Percentiles rank a stretch among this genome's conserved stretches.
Conservation (phyloP, 2,888 invertebrate species). For the Electrophaes corylata region DNA sequence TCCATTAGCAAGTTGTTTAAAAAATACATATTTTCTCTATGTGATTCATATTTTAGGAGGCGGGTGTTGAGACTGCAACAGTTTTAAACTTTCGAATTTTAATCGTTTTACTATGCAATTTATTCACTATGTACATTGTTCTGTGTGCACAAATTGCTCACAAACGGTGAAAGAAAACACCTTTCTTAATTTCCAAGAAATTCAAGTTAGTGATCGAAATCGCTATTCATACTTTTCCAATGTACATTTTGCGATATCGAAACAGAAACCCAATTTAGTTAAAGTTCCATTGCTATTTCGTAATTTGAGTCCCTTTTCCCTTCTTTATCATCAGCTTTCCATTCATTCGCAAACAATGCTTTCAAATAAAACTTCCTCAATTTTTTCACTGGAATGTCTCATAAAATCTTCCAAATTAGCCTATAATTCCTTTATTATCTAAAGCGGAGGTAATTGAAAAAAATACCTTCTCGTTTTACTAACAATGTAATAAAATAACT, state of each 20-base stretch:
- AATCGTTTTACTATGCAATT: too few species aligned
- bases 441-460: constrained; percentile 67
- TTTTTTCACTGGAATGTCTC: constrained; percentile 47
- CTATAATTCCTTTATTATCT: constrained; percentile 70
- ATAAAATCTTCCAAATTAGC: constrained; percentile 65
- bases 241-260: neutral
- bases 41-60: too few species aligned
- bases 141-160: too few species aligned
- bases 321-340: constrained; percentile 25
- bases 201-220: neutral
- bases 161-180: neutral
- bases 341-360: constrained; percentile 39
- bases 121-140: too few species aligned
- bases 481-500: constrained; percentile 75
- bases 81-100: too few species aligned
- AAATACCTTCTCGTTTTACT: constrained; percentile 77
- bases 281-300: constrained; percentile 22
- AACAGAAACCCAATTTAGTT: constrained; percentile 19
- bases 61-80: too few species aligned
- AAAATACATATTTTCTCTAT: too few species aligned
- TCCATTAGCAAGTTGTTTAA: too few species aligned
- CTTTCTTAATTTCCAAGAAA: neutral
- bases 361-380: constrained; percentile 35
- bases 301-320: constrained; percentile 25
- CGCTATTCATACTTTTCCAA: neutral